These are phyloP conservation scores for Smithornis capensis DNA, from an alignment of 2,113 vertebrate species.

Conservation along the genomic window DNA sequence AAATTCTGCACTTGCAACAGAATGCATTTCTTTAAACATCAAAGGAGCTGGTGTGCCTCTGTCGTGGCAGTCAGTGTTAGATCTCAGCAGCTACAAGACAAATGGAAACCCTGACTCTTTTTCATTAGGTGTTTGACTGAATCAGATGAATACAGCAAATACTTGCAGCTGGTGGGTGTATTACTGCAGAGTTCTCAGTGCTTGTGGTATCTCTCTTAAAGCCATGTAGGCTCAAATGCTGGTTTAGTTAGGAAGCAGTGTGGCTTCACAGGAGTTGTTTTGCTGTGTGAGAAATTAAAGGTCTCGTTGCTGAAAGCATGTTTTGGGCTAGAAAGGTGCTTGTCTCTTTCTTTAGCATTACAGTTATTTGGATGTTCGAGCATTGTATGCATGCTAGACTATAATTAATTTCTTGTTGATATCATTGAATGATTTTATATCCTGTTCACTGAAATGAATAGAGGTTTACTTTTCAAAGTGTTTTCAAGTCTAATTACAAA, in stretches of 20 bases:
- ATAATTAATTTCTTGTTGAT: not conserved
- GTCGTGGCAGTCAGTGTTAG: rapidly evolving
- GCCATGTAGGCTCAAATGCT: not conserved
- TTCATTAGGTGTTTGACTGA: not conserved
- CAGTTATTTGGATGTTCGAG: not conserved
- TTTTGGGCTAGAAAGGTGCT: not conserved
- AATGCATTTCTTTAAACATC: not conserved
- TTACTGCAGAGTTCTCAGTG: not conserved
- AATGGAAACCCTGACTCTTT: not conserved
- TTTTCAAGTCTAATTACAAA: not conserved
- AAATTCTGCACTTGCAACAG: rapidly evolving
- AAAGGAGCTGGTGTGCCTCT: not conserved
- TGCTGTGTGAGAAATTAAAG: not conserved
- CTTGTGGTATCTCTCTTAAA: not conserved
- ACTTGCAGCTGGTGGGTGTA: not conserved
- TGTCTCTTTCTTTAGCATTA: not conserved
- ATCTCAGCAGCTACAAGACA: not conserved
- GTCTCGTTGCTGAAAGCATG: not conserved
- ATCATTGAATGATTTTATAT: not conserved
- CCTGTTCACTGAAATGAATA: not conserved
- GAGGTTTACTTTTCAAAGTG: not conserved
- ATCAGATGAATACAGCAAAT: not conserved
- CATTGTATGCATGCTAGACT: not conserved
- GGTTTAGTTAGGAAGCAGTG: not conserved
- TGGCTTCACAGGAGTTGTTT: not conserved